Evolutionary conservation across 2,888 invertebrate genomes (phyloP), one percentile per base, ranked within the genome.

Genomic region (Acanthococcus lagerstroemiae): DNA sequence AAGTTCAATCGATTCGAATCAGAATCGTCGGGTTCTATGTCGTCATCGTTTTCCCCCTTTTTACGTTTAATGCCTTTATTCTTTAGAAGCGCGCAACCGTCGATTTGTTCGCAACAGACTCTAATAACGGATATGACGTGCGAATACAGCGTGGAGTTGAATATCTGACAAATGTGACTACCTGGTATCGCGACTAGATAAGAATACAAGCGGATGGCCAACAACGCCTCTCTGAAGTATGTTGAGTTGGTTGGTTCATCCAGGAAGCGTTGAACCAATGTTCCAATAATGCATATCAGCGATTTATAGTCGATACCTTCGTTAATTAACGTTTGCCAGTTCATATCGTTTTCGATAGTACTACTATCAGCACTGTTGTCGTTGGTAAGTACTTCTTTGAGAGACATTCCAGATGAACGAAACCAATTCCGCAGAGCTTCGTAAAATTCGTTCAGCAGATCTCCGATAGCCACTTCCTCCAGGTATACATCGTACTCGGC

Each of bases 101-200:
- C 54, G 4, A 63, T 44, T 54, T 63, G 63, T 25, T 63, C 63
- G 37, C 50, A 63, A 25, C 50, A 50, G 9, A 63, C 25, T 63
- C 54, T 27, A 3, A 63, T 54, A 27, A 63, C 52, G 9, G 63
- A 25, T 12, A 44, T 19, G 1, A 63, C 44, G 25, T 52, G 44
- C 17, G 63, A 63, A 22, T 63, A 63, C 5, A 63, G 6, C 19
- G 63, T 63, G 2, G 63, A 50, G 37, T 63, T 63, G 63, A 63
- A 63, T 24, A 63, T 54, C 22, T 63, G 63, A 44, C 63, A 63
- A 17, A 63, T n/a, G 12, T 63, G 63, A 44, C 63, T 63, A 27
- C 63, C 63, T 24, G 63, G 63, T 24, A 63, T 63, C 7, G 63
- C 63, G n/a, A 63, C 19, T n/a, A 63, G 12, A 4, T 48, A 52